Conservation (phyloP, 2,888 invertebrate genomes). For the Drosophila meridionalis region DNA sequence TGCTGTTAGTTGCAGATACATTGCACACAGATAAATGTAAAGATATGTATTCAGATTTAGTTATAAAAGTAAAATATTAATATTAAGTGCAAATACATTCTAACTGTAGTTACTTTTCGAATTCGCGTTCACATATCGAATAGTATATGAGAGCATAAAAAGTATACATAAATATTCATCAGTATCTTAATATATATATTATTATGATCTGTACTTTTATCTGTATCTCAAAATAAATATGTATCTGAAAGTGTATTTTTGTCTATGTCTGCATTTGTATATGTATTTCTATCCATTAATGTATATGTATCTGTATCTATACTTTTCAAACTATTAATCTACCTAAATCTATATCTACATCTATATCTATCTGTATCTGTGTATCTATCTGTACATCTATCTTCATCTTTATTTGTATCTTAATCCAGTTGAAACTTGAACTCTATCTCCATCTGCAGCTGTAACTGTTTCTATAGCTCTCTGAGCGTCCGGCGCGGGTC, state of each 20-base stretch:
- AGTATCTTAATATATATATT: not conserved
- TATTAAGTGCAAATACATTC: not conserved
- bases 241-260: not conserved
- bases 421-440: not conserved
- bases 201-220: not conserved
- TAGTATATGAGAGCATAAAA: not conserved
- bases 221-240: not conserved
- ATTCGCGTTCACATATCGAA: not conserved
- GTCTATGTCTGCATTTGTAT: too few species aligned
- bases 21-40: not conserved
- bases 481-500: slow-evolving; percentile 50
- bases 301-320: not conserved
- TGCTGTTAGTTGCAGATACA: not conserved
- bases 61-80: too few species aligned
- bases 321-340: too few species aligned
- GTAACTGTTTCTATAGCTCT: not conserved
- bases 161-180: not conserved
- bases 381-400: not conserved
- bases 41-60: too few species aligned
- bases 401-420: not conserved
- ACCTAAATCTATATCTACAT: not conserved
- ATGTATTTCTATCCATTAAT: not conserved
- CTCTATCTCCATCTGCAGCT: slow-evolving; percentile 5
- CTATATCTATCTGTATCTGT: not conserved
- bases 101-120: not conserved